Base-by-base conservation (phyloP, 2,888 invertebrate species). In the Sipha maydis region DNA sequence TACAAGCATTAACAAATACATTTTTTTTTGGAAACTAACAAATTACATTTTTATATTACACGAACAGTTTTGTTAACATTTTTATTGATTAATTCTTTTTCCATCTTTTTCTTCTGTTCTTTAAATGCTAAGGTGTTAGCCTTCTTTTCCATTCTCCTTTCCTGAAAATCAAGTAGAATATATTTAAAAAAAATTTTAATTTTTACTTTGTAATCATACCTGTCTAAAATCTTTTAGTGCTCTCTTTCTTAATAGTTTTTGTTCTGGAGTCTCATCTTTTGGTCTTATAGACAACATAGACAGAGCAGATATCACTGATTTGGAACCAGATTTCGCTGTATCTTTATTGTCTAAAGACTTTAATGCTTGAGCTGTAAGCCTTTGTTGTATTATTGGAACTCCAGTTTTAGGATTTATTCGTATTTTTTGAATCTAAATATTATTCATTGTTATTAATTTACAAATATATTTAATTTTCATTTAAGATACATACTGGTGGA, bases 41-140 rank as follows among this genome's bases (percentile, higher is more conserved):
- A 38, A 34, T 75, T 41, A 11, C 31, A 69, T 17, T 54, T 34
- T 86, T 82, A 88, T 41, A 80, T 31, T 11, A 88, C 82, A 21
- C 88, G 80, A 31, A 88, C 82, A 82, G 88, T 88, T 82, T 88
- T 88, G 38, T 78, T 85, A 56, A 89, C 67, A 91, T 93, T 95
- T 91, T 96, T 96, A 92, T 97, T 97, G 90, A 96, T 92, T 91
- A 94, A 92, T 80, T 96, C 95, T 92, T 96, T 96, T 91, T 95
- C 95, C 91, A 96, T 96, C 7, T 95, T 93, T 91, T 96, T 96
- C 92, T 96, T 95, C 91, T 97, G 97, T 90, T 97, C 96, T 91
- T 96, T 97, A 91, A 97, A 97, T 0, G 96, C 97, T 67, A 94
- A 93, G 21, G 94, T 93, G 91, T 97, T 97, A 0, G 95, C 94